phyloP scores from a whole-genome alignment of 2,888 invertebrate genomes.

The Rhingia campestris region DNA sequence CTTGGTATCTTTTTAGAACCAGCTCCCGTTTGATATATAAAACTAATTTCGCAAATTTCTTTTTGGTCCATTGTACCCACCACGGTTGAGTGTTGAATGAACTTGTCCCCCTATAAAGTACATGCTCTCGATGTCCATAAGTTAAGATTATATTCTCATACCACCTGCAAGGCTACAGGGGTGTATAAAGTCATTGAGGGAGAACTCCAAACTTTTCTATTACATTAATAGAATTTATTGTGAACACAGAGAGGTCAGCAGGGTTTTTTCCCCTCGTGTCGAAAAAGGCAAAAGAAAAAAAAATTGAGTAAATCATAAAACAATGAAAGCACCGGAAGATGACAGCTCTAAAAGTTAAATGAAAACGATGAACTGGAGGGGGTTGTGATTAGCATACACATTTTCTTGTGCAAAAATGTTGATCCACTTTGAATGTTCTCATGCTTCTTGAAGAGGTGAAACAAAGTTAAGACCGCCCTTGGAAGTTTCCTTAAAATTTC shows the following conservation, averaged over 20 bases:
- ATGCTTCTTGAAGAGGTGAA: neutral
- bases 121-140: slow-evolving; percentile 53
- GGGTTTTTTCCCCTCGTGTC: neutral
- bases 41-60: slow-evolving; percentile 70
- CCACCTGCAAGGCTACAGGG: slow-evolving; percentile 12
- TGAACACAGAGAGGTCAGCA: slow-evolving; percentile 41
- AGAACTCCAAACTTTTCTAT: slow-evolving; percentile 39
- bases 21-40: slow-evolving; percentile 46
- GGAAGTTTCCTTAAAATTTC: neutral
- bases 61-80: slow-evolving; percentile 63
- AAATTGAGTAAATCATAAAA: neutral
- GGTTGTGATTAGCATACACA: slow-evolving; percentile 8
- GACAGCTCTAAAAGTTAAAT: neutral
- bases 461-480: neutral
- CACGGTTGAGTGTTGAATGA: slow-evolving; percentile 49
- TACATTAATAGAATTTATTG: slow-evolving; percentile 53
- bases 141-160: slow-evolving; percentile 46
- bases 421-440: slow-evolving; percentile 1
- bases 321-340: slow-evolving; percentile 20
- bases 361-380: neutral
- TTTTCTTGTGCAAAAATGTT: neutral
- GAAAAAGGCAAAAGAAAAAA: slow-evolving; percentile 2
- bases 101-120: slow-evolving; percentile 59
- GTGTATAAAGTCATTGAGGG: neutral
- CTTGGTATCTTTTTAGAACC: neutral